Base-by-base conservation (phyloP, 2,113 vertebrate species). In the Monopterus albus region DNA sequence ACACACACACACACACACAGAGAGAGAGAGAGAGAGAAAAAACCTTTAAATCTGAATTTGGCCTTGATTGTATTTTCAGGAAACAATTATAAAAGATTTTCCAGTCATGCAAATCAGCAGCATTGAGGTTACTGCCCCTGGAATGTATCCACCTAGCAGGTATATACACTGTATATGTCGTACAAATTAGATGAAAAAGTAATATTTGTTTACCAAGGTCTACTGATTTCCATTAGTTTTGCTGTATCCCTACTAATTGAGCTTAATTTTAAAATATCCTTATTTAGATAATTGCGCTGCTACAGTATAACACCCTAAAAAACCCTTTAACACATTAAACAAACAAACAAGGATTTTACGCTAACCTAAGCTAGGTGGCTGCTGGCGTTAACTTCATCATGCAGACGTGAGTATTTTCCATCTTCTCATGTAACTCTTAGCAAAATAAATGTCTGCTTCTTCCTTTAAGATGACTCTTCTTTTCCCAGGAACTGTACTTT, bases 51-150 rank as follows among this genome's bases (percentile, higher is more conserved):
- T 52, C 20, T 45, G 15, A 59, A 55, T 62, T 33, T 23, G 33
- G 18, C 38, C n/a, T 56, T 56, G 50, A 58, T 62, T 60, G 20
- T 58, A 35, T 28, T 65, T 55, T 52, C 42, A 45, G 46, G 23
- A 53, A 64, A 60, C 7, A 11, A 14, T 14, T 23, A 15, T 5
- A 59, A 40, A 38, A 12, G 23, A 20, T 57, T 1, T 11, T 47
- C 26, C n/a, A 8, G n/a, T 12, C 6, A 2, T 1, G 8, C 11
- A 20, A 39, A 36, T 43, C 2, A 15, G 7, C 6, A 45, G 38
- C 21, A 33, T 20, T 35, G 2, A 33, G 25, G 26, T 52, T 52
- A 28, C 9, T 11, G 26, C 0, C 8, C 1, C 33, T 46, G 7
- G 17, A 28, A n/a, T 2, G 2, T 10, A 14, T 26, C 12, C 9